These are phyloP conservation scores for Ancistrus triradiatus DNA, from an alignment of 2,113 vertebrate genomes.

Conservation along the genomic window DNA sequence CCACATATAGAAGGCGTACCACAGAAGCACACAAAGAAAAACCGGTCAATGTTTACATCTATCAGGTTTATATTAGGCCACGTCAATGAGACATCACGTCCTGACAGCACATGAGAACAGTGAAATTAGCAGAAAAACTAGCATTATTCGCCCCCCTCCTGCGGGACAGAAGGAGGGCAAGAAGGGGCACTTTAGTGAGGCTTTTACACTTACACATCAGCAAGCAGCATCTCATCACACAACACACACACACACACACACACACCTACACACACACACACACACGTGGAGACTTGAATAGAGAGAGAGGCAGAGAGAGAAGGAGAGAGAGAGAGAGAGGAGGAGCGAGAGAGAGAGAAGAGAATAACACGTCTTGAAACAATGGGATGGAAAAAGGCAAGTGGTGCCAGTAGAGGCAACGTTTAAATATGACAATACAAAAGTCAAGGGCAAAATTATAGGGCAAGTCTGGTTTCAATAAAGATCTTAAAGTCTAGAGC, in stretches of 20 bases:
- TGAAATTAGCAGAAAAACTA: conserved; percentile 34
- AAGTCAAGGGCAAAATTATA: background rate
- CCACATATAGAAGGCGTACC: background rate
- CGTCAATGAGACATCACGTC: conserved; percentile 39
- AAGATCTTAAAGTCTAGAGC: background rate
- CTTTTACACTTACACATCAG: conserved; percentile 14
- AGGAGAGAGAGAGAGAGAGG: too few relatives aligned
- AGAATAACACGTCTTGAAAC: too few relatives aligned
- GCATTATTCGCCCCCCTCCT: conserved; percentile 8
- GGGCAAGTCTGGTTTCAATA: too few relatives aligned
- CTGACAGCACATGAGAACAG: conserved; percentile 29
- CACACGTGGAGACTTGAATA: conserved; percentile 1
- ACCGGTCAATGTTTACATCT: conserved; percentile 22
- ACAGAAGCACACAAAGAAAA: conserved; percentile 17
- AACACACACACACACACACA: too few relatives aligned
- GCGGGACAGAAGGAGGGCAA: background rate
- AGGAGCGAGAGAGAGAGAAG: too few relatives aligned
- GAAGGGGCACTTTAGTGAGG: conserved; percentile 30
- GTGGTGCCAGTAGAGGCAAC: conserved; percentile 13
- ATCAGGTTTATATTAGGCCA: conserved; percentile 40
- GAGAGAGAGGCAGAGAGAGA: background rate
- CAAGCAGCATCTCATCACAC: background rate
- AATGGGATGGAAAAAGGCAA: conserved; percentile 22
- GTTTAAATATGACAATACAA: too few relatives aligned
- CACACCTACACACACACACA: too few relatives aligned